Base-by-base conservation (phyloP, 2,888 invertebrate species). In the Campaea margaritaria region DNA sequence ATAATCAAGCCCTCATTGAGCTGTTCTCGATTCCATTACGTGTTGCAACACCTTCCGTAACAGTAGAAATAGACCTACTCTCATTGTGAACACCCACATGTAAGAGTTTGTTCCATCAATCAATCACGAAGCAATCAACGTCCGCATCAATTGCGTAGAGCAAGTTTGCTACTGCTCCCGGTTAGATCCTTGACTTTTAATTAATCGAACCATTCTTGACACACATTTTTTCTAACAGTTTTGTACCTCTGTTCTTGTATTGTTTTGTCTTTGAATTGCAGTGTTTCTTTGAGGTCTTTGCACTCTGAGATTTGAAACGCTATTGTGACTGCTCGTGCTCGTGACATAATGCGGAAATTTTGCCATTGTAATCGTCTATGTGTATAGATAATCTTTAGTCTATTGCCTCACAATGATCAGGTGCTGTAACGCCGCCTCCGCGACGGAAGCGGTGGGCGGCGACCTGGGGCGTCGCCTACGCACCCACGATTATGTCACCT, bases 381-480 rank as follows among this genome's bases (percentile, higher is more conserved):
- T 21, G 21, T 21, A 64, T 62, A 70, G 67, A 64, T 72, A 70
- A 76, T 66, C 66, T 69, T 70, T 72, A 70, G 64, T 62, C 66
- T 68, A 78, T 85, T 82, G 80, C 84, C 75, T 78, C 81, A 85
- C 74, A 79, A 74, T 74, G 79, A 87, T 89, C 89, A 89, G 88
- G 87, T 90, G 86, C 75, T 82, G 77, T 79, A 78, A 75, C 73
- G 72, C 76, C 88, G 87, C 90, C 89, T 83, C 83, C 82, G 77
- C 86, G 79, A 79, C 91, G 91, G 91, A 91, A 89, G 85, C 87
- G 49, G 91, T 92, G 86, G 91, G 91, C 82, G 91, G 82, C 68
- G 74, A 78, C 79, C 77, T 69, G 76, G 74, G 81, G 78, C 79
- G 78, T 76, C 83, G 83, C 90, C 90, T 78, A 91, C 91, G 79